A percentile compares a stretch with the other conserved stretches of the same genome.
phyloP scores from a whole-genome alignment of 2,113 vertebrate genomes.

The Serinus canaria region DNA sequence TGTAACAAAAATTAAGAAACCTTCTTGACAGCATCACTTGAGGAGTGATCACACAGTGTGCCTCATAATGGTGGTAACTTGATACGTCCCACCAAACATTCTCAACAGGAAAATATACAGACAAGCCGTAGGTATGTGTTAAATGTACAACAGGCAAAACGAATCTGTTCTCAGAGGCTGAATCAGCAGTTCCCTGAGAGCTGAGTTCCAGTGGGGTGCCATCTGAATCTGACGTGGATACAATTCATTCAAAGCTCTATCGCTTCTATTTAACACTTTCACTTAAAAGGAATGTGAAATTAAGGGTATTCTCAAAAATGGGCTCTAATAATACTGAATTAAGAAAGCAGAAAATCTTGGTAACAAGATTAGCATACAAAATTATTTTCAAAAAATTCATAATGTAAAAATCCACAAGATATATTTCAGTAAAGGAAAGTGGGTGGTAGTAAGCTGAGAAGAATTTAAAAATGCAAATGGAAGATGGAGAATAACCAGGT shows the following conservation, averaged over 20 bases:
- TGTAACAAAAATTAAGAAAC: not conserved
- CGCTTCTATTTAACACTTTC: not conserved
- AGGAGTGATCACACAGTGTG: not conserved
- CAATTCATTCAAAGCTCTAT: not conserved
- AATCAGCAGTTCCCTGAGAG: not conserved
- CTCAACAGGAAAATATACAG: not conserved
- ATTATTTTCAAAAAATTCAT: not conserved
- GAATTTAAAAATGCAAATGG: not conserved
- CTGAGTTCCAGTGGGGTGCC: not conserved
- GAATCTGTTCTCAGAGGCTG: not conserved
- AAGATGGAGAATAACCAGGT: not conserved
- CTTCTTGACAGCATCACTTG: not conserved
- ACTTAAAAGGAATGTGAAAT: not conserved
- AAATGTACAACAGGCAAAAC: not conserved
- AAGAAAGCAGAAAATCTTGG: not conserved
- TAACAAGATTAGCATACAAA: not conserved
- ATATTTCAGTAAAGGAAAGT: not conserved
- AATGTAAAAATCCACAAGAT: not conserved
- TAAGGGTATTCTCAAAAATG: not conserved
- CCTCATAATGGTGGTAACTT: not conserved
- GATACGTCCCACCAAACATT: not conserved
- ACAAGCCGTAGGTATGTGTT: not conserved
- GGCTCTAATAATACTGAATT: not conserved
- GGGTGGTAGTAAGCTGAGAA: not conserved
- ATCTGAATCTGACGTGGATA: not conserved